phyloP scores from a whole-genome alignment of 2,888 invertebrate genomes.

The Dicyrtoma fusca region DNA sequence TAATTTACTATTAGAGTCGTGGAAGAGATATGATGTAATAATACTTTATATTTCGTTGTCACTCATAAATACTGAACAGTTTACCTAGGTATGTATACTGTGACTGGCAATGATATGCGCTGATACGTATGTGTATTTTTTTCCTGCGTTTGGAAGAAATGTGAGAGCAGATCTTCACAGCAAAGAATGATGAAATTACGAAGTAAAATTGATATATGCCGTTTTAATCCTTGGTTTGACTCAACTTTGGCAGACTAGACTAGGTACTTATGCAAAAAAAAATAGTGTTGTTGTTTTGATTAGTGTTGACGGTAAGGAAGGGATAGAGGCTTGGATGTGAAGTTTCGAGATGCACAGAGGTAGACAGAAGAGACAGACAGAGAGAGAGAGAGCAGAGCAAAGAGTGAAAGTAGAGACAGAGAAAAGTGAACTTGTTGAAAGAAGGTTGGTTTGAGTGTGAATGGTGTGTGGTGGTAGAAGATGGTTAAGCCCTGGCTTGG shows the following conservation, averaged over 20 bases:
- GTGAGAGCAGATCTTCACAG: too few species aligned
- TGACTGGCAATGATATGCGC: too few species aligned
- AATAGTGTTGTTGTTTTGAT: background rate
- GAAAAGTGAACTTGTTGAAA: constrained; percentile 30
- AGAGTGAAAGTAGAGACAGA: background rate
- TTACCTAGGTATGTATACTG: too few species aligned
- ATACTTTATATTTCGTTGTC: constrained; percentile 3
- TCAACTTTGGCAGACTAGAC: too few species aligned
- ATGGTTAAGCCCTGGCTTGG: constrained; percentile 9
- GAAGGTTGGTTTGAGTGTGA: constrained; percentile 27
- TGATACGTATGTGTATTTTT: too few species aligned
- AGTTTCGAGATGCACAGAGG: background rate
- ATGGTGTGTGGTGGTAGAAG: constrained; percentile 21
- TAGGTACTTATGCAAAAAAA: background rate
- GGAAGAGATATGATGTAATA: background rate
- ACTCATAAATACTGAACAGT: too few species aligned
- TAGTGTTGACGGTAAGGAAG: background rate
- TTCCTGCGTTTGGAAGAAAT: background rate
- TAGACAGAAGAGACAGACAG: background rate
- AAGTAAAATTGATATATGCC: too few species aligned
- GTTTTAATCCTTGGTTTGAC: too few species aligned
- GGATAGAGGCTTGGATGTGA: background rate
- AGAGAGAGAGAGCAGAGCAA: background rate
- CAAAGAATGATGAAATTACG: background rate
- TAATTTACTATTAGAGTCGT: too few species aligned